Base-by-base conservation (phyloP, 2,888 invertebrate genomes). In the Lagria hirta region DNA sequence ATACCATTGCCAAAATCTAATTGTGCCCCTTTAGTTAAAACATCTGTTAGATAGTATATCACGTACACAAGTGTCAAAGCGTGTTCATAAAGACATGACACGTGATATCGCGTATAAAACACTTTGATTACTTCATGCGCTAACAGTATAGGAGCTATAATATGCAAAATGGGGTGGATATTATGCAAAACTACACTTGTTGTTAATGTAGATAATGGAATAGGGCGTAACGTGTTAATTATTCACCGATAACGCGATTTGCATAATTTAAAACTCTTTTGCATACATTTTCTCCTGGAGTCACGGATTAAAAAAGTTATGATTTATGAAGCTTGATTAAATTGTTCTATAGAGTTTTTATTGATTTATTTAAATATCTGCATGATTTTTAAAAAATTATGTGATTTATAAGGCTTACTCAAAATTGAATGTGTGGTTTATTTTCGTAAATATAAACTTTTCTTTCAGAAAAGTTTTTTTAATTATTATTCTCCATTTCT, bases 141-240 rank as follows among this genome's bases (percentile, higher is more conserved):
- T 10, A 10, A 22, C 11, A 20, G 21, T 23, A 23, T 38, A 23
- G 18, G 40, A n/a, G n/a, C n/a, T 23, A 38, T 29, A 43, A 44
- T 40, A 40, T 26, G 26, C 37, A 42, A 37, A 47, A 40, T 34
- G 37, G 32, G 44, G 35, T 24, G 33, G 8, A 13, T 17, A 27
- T 36, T 43, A 47, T 47, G 48, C 43, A 43, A 60, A n/a, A 62
- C 46, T 62, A 61, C 65, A 66, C 66, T 68, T 66, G 65, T 66
- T 57, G 54, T 52, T 56, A 57, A 60, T 61, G 53, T 60, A 55
- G 61, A 64, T 65, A 66, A 66, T 64, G 52, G 57, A 61, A 61
- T 56, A 58, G 54, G 67, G 67, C 64, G 68, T 62, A 54, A 58
- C 61, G 49, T 57, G 65, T 67, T 67, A 68, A 68, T 68, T 68